Conservation (phyloP, 2,888 invertebrate species). For the Siphonodentalium dalli region DNA sequence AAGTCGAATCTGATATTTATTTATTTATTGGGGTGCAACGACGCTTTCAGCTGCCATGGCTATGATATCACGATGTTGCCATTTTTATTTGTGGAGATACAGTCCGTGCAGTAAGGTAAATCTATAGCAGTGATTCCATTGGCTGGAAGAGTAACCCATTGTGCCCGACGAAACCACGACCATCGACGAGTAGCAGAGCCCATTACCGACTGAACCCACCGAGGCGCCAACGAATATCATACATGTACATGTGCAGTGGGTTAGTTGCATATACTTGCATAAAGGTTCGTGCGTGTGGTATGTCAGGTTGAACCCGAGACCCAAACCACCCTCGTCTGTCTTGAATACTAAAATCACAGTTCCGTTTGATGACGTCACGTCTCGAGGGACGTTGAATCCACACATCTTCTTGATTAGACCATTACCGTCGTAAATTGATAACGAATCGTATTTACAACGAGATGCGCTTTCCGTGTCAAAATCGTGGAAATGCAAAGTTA, state of each 20-base stretch:
- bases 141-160: no score
- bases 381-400: conserved; percentile 37
- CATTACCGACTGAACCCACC: no score
- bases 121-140: no score
- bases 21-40: no score
- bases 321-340: conserved; percentile 39
- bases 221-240: no score
- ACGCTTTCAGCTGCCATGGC: no score
- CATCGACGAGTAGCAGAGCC: background rate
- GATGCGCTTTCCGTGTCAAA: conserved; percentile 41
- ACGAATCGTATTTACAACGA: conserved; percentile 41
- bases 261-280: conserved; percentile 25
- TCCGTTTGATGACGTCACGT: conserved; percentile 34
- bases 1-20: no score
- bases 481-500: conserved; percentile 33
- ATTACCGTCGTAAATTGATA: conserved; percentile 40
- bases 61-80: no score
- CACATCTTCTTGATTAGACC: conserved; percentile 33
- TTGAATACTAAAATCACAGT: conserved; percentile 35
- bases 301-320: conserved; percentile 46
- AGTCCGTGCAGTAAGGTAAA: background rate
- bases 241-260: no score
- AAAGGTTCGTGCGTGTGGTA: conserved; percentile 30
- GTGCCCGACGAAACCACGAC: no score
- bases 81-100: no score